A percentile compares a stretch with the other conserved stretches of the same genome.
phyloP scores from a whole-genome alignment of 2,888 invertebrate species.

The Globia sparganii region DNA sequence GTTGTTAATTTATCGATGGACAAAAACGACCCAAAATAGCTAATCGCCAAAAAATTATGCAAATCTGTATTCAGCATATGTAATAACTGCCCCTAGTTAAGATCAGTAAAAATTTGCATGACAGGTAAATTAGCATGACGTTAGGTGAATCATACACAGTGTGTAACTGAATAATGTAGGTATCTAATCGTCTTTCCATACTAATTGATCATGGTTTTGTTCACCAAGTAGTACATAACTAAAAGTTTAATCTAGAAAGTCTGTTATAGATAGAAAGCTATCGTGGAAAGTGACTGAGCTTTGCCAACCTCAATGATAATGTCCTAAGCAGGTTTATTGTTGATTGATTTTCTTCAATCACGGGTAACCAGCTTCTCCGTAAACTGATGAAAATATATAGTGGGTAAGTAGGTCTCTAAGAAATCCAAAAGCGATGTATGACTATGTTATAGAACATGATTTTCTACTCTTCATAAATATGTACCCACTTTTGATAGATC shows the following conservation, averaged over 20 bases:
- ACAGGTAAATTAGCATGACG: neutral
- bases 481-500: neutral
- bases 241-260: constrained; percentile 53
- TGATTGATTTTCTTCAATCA: constrained; percentile 32
- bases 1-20: neutral
- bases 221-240: neutral
- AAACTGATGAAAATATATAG: constrained; percentile 8
- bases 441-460: neutral
- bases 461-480: neutral
- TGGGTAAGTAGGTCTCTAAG: neutral
- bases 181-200: neutral
- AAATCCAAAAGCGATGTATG: constrained; percentile 1
- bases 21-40: neutral
- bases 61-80: neutral
- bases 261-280: constrained; percentile 48
- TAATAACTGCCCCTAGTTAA: neutral
- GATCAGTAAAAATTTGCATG: neutral
- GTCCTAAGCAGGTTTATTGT: constrained; percentile 49
- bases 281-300: constrained; percentile 52
- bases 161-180: neutral
- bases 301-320: constrained; percentile 48
- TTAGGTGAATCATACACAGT: neutral
- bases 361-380: neutral
- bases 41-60: neutral
- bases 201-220: neutral